Percentiles rank a stretch among this genome's conserved stretches.
Conservation (phyloP, 2,797 vertebrate species). For the Calcarius lapponicus region DNA sequence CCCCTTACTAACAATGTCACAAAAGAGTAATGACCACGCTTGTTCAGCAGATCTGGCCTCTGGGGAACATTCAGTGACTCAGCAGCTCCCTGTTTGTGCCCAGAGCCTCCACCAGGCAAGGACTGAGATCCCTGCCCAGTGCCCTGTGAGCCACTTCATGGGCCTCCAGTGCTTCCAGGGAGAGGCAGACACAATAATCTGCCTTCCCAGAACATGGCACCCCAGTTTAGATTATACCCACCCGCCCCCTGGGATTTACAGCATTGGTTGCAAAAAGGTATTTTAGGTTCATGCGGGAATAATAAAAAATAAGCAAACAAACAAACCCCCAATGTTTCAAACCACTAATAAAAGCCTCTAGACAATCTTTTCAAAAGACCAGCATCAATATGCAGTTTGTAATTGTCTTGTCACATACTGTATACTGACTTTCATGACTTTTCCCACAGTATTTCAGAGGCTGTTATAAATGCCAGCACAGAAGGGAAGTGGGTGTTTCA, state of each 20-base stretch:
- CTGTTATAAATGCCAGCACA: constrained; percentile 22
- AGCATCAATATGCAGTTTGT: not conserved
- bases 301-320: not conserved
- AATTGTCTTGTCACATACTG: not conserved
- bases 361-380: not conserved
- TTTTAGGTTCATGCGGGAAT: not conserved
- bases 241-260: not conserved
- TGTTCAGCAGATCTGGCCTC: not conserved
- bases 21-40: constrained; percentile 8
- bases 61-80: not conserved
- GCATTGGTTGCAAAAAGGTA: not conserved
- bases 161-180: not conserved
- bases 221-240: not conserved
- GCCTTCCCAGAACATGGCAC: not conserved
- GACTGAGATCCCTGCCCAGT: not conserved
- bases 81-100: fast-evolving
- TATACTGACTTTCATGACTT: constrained; percentile 8
- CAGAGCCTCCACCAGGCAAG: not conserved
- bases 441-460: constrained; percentile 21
- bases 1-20: not conserved
- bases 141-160: not conserved
- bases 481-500: constrained; percentile 36
- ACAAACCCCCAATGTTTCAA: fast-evolving
- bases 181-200: not conserved
- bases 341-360: not conserved